Percentiles rank a stretch among this genome's conserved stretches.
phyloP scores from a whole-genome alignment of 1,140 invertebrate species.

The Neuroterus valhalla region DNA sequence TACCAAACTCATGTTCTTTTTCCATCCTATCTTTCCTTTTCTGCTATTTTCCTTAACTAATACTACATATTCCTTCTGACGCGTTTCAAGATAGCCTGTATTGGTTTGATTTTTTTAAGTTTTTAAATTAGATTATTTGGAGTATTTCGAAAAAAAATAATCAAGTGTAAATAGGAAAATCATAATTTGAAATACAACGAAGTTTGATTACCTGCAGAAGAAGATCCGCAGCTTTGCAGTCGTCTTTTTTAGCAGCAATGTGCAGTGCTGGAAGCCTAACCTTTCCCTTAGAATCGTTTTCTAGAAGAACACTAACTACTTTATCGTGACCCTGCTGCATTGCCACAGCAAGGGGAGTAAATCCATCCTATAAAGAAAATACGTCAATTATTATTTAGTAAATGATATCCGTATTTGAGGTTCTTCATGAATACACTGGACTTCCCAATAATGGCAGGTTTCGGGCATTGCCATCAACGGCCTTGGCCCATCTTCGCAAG shows the following conservation, averaged over 20 bases:
- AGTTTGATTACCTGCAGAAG: constrained; percentile 83
- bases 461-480: no score
- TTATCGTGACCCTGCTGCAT: constrained; percentile 99
- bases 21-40: no score
- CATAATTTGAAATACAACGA: constrained; percentile 9
- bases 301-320: constrained; percentile 96
- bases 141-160: no score
- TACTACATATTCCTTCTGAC: no score
- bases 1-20: no score
- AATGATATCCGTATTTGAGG: neutral
- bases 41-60: no score
- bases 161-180: no score
- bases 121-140: no score
- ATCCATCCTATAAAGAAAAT: constrained; percentile 87
- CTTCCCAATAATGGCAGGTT: no score
- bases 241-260: constrained; percentile 99
- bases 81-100: no score
- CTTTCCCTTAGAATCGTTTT: constrained; percentile 95
- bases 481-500: no score
- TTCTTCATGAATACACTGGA: neutral
- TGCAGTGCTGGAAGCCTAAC: constrained; percentile 93
- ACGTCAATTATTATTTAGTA: neutral
- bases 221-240: constrained; percentile 94
- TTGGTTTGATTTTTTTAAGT: no score
- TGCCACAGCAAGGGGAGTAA: constrained; percentile 98